Base-by-base conservation (phyloP, 2,797 vertebrate genomes). In the Yasuhikotakia modesta region DNA sequence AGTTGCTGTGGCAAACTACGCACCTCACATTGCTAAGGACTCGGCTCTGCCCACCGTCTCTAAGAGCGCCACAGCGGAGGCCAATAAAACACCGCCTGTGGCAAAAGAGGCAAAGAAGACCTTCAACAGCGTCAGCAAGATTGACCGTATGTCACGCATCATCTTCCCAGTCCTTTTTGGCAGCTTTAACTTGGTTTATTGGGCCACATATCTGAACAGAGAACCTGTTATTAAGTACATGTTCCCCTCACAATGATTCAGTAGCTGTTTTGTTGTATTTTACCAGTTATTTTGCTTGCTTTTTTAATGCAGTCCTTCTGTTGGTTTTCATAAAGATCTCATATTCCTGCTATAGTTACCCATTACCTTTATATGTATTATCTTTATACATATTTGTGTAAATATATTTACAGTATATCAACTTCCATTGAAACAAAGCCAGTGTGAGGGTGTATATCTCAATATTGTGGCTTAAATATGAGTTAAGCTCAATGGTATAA, bases 71-170 rank as follows among this genome's bases (percentile, higher is more conserved):
- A 91, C 92, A 2, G 86, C 90, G 39, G 95, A 96, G 65, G 83
- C 93, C 69, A 92, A 88, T 90, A 95, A 95, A 86, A 90, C 90
- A 84, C 92, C 92, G 64, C 91, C 92, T 0, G 93, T 94, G 66
- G 90, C 90, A 0, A 96, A 95, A 85, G 94, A 96, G 83, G 93
- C 89, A 84, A 96, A 95, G 93, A 98, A 97, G 88, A 97, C 96
- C 53, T 98, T 98, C 85, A 98, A 98, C 91, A 98, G 96, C 0
- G 96, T 97, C 85, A 97, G 96, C 92, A 97, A 96, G 91, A 98
- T 98, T 32, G 96, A 98, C 90, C 95, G 95, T 87, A 97, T 98
- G 93, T 97, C 96, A 75, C 95, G 96, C 88, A 98, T 97, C 91
- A 94, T 97, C 84, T 97, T 98, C 86, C 96, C 96, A 30, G 95